Conservation (phyloP, 2,888 invertebrate species). For the Eupithecia dodoneata region DNA sequence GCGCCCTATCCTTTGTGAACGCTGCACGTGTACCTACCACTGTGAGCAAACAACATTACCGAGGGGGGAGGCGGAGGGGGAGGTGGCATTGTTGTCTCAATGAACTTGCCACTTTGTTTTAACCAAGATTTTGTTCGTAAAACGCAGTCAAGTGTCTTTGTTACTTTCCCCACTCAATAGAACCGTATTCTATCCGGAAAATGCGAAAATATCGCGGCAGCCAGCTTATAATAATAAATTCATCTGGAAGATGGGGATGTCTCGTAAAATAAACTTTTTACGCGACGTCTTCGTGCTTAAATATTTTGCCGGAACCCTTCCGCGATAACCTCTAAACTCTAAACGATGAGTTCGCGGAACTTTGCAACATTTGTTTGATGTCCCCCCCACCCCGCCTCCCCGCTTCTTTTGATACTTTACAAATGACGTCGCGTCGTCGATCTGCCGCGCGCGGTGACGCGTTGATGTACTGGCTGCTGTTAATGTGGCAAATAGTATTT, state of each 20-base stretch:
- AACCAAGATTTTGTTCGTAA: not conserved
- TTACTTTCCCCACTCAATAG: not conserved
- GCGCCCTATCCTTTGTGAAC: conserved; percentile 1
- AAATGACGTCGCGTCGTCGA: conserved; percentile 26
- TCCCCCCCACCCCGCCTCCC: not conserved
- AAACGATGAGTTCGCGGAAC: conserved; percentile 33
- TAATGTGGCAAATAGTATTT: conserved; percentile 9
- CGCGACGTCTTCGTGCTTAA: conserved; percentile 9
- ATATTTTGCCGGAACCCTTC: conserved; percentile 27
- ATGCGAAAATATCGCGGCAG: not conserved
- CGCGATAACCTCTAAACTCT: conserved; percentile 31
- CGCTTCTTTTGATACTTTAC: conserved; percentile 12
- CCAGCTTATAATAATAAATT: conserved; percentile 13
- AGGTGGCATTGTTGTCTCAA: not conserved
- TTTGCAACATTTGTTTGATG: conserved; percentile 26
- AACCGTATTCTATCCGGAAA: not conserved
- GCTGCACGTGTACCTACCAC: not conserved
- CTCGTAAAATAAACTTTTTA: conserved; percentile 16
- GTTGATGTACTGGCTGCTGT: conserved; percentile 10
- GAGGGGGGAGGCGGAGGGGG: not conserved
- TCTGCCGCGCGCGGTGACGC: not conserved
- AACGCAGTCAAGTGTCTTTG: not conserved
- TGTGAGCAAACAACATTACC: not conserved
- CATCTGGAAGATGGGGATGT: conserved; percentile 12
- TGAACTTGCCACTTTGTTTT: not conserved